Evolutionary conservation across 2,888 invertebrate species (phyloP).

Genomic region (Trachelus tabidus): DNA sequence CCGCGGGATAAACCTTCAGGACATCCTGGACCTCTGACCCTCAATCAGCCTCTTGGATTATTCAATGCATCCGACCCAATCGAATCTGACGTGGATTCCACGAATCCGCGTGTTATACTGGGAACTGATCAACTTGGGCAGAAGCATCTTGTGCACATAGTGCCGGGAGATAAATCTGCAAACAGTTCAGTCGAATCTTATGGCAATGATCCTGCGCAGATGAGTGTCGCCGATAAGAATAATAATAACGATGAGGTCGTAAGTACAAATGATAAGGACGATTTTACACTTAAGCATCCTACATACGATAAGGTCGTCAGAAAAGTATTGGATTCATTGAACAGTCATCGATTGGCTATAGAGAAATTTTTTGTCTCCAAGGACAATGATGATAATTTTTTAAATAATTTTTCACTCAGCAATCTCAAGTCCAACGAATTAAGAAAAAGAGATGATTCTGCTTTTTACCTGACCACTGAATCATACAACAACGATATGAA

Average conservation of each 20-base stretch:
- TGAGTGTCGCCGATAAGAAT: not conserved
- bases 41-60: conserved; percentile 12
- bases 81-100: conserved; percentile 7
- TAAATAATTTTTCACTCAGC: no score
- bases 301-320: conserved; percentile 34
- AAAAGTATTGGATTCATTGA: conserved; percentile 41
- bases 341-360: conserved; percentile 40
- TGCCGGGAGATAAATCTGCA: conserved; percentile 29
- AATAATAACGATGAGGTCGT: not conserved
- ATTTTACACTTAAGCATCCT: conserved; percentile 1
- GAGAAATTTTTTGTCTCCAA: conserved; percentile 37
- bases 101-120: conserved; percentile 42
- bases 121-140: conserved; percentile 49
- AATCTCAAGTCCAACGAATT: no score
- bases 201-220: not conserved
- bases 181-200: not conserved
- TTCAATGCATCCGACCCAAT: not conserved
- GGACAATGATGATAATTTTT: no score
- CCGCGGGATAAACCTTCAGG: not conserved
- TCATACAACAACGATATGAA: no score
- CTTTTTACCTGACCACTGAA: no score
- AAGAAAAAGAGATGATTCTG: no score
- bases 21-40: conserved; percentile 1
- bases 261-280: not conserved
- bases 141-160: conserved; percentile 50